phyloP scores from a whole-genome alignment of 2,888 invertebrate species.

The Spilosoma lubricipeda region DNA sequence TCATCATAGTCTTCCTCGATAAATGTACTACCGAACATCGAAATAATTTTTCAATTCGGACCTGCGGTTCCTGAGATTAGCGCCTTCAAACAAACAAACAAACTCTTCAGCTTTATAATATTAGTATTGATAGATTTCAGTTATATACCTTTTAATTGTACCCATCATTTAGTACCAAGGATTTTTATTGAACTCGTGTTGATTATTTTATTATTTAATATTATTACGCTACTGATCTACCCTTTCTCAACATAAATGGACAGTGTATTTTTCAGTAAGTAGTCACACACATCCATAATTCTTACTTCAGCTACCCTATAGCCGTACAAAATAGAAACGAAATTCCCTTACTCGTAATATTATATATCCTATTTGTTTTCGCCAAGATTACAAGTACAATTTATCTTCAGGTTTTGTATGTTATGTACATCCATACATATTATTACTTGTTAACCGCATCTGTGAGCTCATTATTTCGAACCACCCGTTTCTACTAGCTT shows the following conservation, averaged over 20 bases:
- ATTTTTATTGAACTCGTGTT: no score
- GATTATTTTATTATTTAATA: not conserved
- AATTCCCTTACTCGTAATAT: conserved; percentile 9
- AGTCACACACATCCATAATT: conserved; percentile 31
- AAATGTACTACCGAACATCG: no score
- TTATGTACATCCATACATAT: conserved; percentile 5
- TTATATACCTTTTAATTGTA: no score
- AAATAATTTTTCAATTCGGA: no score
- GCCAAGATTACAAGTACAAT: conserved; percentile 15
- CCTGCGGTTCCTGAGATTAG: no score
- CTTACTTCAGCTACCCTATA: conserved; percentile 40
- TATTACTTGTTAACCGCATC: conserved; percentile 16
- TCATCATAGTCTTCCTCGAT: no score
- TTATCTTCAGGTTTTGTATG: conserved; percentile 7
- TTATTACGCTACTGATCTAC: not conserved
- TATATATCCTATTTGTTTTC: conserved; percentile 13
- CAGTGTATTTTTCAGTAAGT: not conserved
- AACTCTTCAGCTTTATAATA: no score
- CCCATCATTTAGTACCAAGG: no score
- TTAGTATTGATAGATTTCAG: no score
- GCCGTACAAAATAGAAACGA: conserved; percentile 1
- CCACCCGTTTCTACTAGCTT: not conserved
- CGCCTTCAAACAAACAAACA: no score
- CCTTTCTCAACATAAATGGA: not conserved
- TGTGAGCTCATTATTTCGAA: conserved; percentile 29